Evolutionary conservation across 2,888 invertebrate genomes (phyloP).

Genomic region (Aricia artaxerxes): DNA sequence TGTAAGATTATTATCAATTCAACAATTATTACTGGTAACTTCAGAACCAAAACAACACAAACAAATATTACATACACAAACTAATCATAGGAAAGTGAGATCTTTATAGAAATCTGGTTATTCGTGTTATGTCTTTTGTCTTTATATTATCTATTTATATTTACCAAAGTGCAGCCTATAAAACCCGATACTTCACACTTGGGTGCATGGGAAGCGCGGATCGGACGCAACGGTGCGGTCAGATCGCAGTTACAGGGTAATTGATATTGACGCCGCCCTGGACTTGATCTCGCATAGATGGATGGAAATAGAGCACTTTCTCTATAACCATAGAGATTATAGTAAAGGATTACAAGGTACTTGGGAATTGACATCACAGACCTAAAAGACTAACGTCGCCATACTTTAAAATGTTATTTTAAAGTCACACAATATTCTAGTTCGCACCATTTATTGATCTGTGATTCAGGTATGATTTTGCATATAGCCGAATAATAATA

Average conservation of each 20-base stretch:
- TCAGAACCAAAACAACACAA: no score
- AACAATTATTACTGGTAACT: not conserved
- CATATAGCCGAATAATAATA: no score
- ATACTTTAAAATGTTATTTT: no score
- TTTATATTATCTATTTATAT: not conserved
- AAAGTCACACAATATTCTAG: no score
- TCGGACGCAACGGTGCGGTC: slow-evolving; percentile 15
- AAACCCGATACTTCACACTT: slow-evolving; percentile 25
- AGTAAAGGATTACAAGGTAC: no score
- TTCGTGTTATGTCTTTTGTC: not conserved
- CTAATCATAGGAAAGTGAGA: not conserved
- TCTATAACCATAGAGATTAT: not conserved
- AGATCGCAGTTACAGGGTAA: not conserved
- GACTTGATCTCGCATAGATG: not conserved
- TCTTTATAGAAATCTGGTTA: not conserved
- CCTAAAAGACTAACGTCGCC: no score
- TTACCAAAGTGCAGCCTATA: not conserved
- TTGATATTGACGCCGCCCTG: slow-evolving; percentile 21
- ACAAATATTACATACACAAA: not conserved
- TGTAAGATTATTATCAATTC: no score
- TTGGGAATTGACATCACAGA: no score
- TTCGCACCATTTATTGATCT: no score
- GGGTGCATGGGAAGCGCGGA: slow-evolving; percentile 21
- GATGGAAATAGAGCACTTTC: not conserved
- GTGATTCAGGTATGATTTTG: no score